These are phyloP conservation scores for Coregonus sp. DNA, from an alignment of 2,797 vertebrate genomes.

Conservation along the genomic window DNA sequence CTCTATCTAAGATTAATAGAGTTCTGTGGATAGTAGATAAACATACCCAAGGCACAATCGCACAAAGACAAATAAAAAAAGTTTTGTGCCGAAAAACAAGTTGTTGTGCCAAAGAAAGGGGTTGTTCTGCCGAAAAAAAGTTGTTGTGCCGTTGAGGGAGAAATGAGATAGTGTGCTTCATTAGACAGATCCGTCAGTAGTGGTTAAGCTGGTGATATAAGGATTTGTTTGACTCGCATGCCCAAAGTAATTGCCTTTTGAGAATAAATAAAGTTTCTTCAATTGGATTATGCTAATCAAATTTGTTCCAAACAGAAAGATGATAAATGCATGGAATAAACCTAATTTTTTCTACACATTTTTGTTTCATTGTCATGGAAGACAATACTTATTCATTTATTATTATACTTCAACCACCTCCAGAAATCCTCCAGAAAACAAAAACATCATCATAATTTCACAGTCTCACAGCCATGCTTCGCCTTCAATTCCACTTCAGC, in stretches of 20 bases:
- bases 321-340: neutral
- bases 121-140: too few relatives aligned
- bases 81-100: too few relatives aligned
- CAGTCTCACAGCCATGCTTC: neutral
- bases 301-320: neutral
- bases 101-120: too few relatives aligned
- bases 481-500: neutral
- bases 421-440: constrained; percentile 9
- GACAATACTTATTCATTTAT: neutral
- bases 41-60: constrained; percentile 6
- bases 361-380: neutral
- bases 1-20: neutral
- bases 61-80: neutral
- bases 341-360: neutral
- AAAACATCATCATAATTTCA: constrained; percentile 19
- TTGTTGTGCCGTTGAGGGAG: neutral
- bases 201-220: neutral
- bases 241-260: neutral
- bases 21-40: neutral
- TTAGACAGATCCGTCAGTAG: neutral
- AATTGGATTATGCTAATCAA: neutral
- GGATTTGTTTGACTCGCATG: neutral
- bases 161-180: neutral
- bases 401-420: constrained; percentile 4
- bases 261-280: too few relatives aligned